phyloP scores from a whole-genome alignment of 2,888 invertebrate genomes.

The Idaea aversata region DNA sequence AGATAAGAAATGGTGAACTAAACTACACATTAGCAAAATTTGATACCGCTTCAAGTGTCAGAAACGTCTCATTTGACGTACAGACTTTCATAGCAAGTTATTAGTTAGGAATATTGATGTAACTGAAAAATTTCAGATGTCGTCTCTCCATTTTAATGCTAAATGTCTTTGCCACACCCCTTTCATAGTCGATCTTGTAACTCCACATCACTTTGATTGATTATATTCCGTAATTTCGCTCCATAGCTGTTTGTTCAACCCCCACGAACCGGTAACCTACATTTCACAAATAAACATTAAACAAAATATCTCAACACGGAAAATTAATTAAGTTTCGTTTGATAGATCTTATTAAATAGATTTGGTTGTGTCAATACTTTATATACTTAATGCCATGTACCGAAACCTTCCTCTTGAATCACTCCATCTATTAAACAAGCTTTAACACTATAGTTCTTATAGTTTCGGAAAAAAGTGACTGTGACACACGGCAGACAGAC shows the following conservation, averaged over 20 bases:
- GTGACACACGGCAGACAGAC: too few relatives aligned
- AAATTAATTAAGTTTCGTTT: constrained; percentile 11
- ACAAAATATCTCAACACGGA: constrained; percentile 6
- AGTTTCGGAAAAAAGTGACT: too few relatives aligned
- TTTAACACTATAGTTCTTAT: too few relatives aligned
- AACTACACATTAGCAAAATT: too few relatives aligned
- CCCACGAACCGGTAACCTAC: constrained; percentile 13
- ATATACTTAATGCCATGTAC: background rate
- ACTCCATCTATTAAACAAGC: too few relatives aligned
- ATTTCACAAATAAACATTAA: constrained; percentile 9
- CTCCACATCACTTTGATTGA: constrained; percentile 14
- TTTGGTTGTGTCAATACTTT: constrained; percentile 15
- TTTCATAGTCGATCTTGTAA: constrained; percentile 1
- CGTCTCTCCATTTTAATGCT: background rate
- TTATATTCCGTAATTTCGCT: constrained; percentile 21
- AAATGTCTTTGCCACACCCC: background rate
- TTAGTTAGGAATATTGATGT: too few relatives aligned
- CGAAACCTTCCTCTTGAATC: too few relatives aligned
- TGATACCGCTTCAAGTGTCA: too few relatives aligned
- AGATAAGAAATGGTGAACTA: too few relatives aligned
- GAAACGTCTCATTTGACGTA: too few relatives aligned
- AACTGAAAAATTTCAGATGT: too few relatives aligned
- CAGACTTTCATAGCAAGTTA: too few relatives aligned
- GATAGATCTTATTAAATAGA: background rate
- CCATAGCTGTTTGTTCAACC: constrained; percentile 16